These are phyloP conservation scores for Cerastoderma edule DNA, from an alignment of 2,888 invertebrate genomes.

Conservation along the genomic window DNA sequence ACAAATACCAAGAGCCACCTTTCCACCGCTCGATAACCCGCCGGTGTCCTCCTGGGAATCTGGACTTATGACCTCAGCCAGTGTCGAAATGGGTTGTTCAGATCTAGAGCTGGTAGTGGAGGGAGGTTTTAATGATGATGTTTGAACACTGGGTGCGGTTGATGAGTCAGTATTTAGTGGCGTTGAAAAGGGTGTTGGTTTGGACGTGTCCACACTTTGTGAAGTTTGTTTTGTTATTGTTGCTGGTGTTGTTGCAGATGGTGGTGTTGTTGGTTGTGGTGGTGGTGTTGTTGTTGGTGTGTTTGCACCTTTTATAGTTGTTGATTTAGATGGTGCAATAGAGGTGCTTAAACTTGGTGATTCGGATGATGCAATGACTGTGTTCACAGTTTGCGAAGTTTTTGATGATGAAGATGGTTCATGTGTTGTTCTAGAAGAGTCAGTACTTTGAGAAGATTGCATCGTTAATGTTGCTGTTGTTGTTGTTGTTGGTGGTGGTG, in stretches of 20 bases:
- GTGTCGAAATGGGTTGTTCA: neutral
- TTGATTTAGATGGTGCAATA: neutral
- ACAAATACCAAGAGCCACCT: slow-evolving; percentile 45
- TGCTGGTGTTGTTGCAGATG: neutral
- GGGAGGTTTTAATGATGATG: neutral
- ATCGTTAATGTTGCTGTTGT: neutral
- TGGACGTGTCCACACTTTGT: neutral
- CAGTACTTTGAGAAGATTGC: neutral
- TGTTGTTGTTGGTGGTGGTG: neutral
- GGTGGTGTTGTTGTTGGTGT: neutral
- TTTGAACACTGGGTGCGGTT: neutral
- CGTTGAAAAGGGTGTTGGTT: neutral
- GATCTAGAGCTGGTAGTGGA: neutral
- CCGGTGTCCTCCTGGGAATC: neutral
- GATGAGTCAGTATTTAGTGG: neutral
- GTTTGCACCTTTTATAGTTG: neutral
- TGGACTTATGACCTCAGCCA: neutral
- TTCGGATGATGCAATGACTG: no score
- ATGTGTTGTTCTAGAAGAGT: neutral
- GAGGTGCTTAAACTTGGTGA: no score
- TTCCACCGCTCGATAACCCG: slow-evolving; percentile 43
- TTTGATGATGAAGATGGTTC: no score
- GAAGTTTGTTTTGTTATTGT: neutral
- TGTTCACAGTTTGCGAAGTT: no score
- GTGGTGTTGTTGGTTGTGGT: slow-evolving; percentile 1